Conservation (phyloP, 2,888 invertebrate species). For the Drosophila mulleri region DNA sequence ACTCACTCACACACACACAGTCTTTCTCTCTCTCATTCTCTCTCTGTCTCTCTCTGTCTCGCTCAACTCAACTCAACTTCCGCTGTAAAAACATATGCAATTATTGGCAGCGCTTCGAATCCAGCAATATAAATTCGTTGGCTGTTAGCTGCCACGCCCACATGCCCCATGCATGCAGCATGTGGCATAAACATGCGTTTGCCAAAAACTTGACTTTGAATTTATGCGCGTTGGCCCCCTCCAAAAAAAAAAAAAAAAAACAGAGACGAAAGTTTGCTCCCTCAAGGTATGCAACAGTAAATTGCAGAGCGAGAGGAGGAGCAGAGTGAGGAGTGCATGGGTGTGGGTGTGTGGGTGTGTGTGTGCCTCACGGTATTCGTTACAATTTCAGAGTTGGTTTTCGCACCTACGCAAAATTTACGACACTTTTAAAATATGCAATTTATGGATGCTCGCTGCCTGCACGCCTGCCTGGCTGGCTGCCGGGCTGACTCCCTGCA, state of each 20-base stretch:
- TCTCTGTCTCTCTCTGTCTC: too few species aligned
- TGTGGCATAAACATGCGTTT: conserved; percentile 51
- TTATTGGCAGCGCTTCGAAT: conserved; percentile 48
- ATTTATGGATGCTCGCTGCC: conserved; percentile 63
- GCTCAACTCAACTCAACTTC: neutral
- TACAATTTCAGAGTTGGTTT: conserved; percentile 62
- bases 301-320: conserved; percentile 31
- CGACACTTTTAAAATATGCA: conserved; percentile 75
- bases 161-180: conserved; percentile 3
- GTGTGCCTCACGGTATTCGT: conserved; percentile 49
- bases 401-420: conserved; percentile 73
- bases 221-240: conserved; percentile 51
- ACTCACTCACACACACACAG: too few species aligned
- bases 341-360: neutral
- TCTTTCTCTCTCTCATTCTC: neutral
- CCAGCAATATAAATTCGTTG: conserved; percentile 11
- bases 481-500: conserved; percentile 1
- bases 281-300: conserved; percentile 67
- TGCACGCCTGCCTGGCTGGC: too few species aligned
- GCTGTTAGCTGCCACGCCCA: conserved; percentile 6
- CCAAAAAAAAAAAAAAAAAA: conserved; percentile 35
- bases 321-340: neutral
- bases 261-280: conserved; percentile 41
- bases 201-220: conserved; percentile 42
- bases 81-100: conserved; percentile 46